A percentile compares a stretch with the other conserved stretches of the same genome.
phyloP scores from a whole-genome alignment of 2,113 vertebrate genomes.

The Vulpes lagopus region DNA sequence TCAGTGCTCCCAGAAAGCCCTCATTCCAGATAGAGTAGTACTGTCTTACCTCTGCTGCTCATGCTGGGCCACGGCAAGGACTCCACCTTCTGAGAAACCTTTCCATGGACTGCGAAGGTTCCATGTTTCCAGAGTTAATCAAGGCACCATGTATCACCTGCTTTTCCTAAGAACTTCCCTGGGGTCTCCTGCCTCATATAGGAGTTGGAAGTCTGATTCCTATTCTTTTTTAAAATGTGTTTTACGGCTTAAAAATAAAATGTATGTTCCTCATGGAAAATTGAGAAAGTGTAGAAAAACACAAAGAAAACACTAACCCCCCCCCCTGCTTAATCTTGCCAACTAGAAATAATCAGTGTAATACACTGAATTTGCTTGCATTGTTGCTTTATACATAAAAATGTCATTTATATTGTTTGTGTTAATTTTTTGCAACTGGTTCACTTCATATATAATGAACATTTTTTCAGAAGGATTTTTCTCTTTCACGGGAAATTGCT shows the following conservation, averaged over 20 bases:
- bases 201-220: neutral
- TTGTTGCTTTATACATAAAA: neutral
- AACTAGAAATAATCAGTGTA: neutral
- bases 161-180: neutral
- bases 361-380: neutral
- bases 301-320: neutral
- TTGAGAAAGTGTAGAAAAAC: neutral
- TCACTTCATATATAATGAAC: neutral
- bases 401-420: neutral
- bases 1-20: neutral
- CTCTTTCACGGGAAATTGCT: neutral
- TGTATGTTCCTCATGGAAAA: constrained; percentile 35
- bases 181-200: neutral
- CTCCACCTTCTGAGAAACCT: neutral
- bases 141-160: neutral
- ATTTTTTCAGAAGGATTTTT: neutral
- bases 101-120: neutral
- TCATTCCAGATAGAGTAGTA: neutral
- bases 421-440: neutral
- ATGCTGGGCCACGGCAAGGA: neutral
- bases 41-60: neutral
- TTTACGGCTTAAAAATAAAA: constrained; percentile 33
- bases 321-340: neutral
- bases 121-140: constrained; percentile 25
- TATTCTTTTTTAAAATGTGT: neutral